Evolutionary conservation across 2,888 invertebrate genomes (phyloP).

Genomic region (Galeruca laticollis): DNA sequence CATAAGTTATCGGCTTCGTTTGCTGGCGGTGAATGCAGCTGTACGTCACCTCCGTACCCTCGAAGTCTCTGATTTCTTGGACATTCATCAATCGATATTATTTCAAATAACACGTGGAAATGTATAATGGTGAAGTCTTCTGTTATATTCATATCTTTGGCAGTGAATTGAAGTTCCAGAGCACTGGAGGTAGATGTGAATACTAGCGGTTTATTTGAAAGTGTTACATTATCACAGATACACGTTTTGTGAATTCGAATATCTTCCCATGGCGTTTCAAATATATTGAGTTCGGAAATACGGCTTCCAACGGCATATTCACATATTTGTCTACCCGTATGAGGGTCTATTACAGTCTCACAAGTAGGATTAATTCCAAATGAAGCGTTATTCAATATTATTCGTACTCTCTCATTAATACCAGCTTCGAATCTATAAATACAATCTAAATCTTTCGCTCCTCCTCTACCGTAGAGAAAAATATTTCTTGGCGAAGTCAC

Average conservation of each 20-base stretch:
- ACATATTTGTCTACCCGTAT: slow-evolving; percentile 78
- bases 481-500: slow-evolving; percentile 79
- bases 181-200: slow-evolving; percentile 76
- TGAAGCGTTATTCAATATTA: slow-evolving; percentile 78
- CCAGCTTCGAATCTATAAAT: slow-evolving; percentile 73
- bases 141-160: slow-evolving; percentile 79
- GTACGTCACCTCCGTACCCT: slow-evolving; percentile 76
- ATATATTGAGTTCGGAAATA: slow-evolving; percentile 71
- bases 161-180: slow-evolving; percentile 82
- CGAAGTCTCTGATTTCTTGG: slow-evolving; percentile 74
- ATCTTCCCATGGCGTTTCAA: slow-evolving; percentile 81
- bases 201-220: slow-evolving; percentile 72
- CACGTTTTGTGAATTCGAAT: slow-evolving; percentile 80
- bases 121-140: slow-evolving; percentile 87
- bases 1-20: slow-evolving; percentile 75
- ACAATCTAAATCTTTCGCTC: slow-evolving; percentile 81
- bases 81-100: slow-evolving; percentile 75
- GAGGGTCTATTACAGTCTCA: slow-evolving; percentile 77
- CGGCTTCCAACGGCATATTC: slow-evolving; percentile 63
- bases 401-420: slow-evolving; percentile 73
- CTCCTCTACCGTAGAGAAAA: slow-evolving; percentile 87
- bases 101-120: slow-evolving; percentile 80
- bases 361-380: slow-evolving; percentile 78
- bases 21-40: slow-evolving; percentile 74
- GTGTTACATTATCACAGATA: slow-evolving; percentile 80